Evolutionary conservation across 2,888 invertebrate genomes (phyloP), one percentile per base, ranked within the genome.

Genomic region (Catocala fraxini): DNA sequence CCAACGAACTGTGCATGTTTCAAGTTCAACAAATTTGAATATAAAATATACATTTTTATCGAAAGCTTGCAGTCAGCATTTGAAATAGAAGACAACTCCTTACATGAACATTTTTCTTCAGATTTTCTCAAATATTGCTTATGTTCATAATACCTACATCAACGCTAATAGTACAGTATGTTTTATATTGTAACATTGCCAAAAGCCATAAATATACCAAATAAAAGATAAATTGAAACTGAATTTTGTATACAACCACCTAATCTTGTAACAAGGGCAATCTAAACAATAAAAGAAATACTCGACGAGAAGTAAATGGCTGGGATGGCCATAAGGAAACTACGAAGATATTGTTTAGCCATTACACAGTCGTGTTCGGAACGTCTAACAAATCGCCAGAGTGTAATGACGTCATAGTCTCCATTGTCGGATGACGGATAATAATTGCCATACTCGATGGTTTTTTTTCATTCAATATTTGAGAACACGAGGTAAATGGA

Each of bases 371-470:
- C 41, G 13, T 54, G 46, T 51, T 59, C n/a, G 39, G 53, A 56
- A 61, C 55, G 11, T 58, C 34, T 46, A 54, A 61, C 59, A 69
- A 65, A 73, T 61, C 41, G 61, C 3, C 45, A 46, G 69, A 59
- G 65, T 46, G 56, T 56, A 43, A 54, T 51, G 51, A 46, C 41
- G 47, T 61, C 49, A 51, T 64, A 59, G 54, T 61, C 49, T 51
- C 12, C 46, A 35, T 45, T 49, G 39, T 25, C 4, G n/a, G 0
- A 11, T 48, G 41, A 47, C 34, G 48, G 41, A 51, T 48, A n/a
- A 7, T 9, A 39, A n/a, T 45, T 49, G 11, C n/a, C 6, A 5
- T 12, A 9, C n/a, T 10, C 6, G 12, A 11, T 45, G n/a, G 1
- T 5, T 39, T 39, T 39, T 39, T 39, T 39, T 39, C 9, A 9